Conservation (phyloP, 2,113 vertebrate species). For the Halichoeres trimaculatus region DNA sequence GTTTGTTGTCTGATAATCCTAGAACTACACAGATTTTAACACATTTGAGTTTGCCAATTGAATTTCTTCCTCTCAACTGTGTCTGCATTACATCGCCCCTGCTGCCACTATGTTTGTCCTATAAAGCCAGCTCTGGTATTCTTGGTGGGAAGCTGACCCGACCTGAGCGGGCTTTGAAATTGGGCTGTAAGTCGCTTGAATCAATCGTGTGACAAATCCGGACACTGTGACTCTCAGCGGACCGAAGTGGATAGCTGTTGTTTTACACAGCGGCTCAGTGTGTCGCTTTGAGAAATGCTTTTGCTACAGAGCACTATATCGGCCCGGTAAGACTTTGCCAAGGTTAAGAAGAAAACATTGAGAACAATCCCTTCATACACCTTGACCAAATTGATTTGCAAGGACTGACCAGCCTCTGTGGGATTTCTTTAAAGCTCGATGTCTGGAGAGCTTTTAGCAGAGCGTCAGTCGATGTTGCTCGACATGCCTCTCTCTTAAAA, state of each 20-base stretch:
- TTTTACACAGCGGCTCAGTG: background rate
- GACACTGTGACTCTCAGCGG: background rate
- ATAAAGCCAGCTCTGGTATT: background rate
- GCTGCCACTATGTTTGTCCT: background rate
- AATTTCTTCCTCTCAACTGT: background rate
- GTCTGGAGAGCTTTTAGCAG: conserved; percentile 24
- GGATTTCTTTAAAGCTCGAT: conserved; percentile 7
- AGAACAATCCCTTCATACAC: background rate
- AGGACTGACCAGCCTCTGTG: background rate
- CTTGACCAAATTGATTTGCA: conserved; percentile 11
- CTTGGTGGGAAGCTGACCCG: background rate
- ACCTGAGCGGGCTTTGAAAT: background rate
- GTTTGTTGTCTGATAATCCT: background rate
- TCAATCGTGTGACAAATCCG: background rate
- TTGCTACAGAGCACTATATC: background rate
- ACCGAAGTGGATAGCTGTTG: background rate
- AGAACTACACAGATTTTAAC: background rate
- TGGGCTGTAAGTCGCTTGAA: background rate
- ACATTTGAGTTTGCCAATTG: background rate
- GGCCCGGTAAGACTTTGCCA: conserved; percentile 9
- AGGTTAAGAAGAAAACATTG: conserved; percentile 13
- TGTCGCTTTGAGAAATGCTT: background rate
- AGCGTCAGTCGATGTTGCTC: conserved; percentile 6
- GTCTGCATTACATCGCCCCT: background rate
- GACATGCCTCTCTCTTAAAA: background rate